Conservation (phyloP, 2,113 vertebrate genomes). For the Pithys albifrons region DNA sequence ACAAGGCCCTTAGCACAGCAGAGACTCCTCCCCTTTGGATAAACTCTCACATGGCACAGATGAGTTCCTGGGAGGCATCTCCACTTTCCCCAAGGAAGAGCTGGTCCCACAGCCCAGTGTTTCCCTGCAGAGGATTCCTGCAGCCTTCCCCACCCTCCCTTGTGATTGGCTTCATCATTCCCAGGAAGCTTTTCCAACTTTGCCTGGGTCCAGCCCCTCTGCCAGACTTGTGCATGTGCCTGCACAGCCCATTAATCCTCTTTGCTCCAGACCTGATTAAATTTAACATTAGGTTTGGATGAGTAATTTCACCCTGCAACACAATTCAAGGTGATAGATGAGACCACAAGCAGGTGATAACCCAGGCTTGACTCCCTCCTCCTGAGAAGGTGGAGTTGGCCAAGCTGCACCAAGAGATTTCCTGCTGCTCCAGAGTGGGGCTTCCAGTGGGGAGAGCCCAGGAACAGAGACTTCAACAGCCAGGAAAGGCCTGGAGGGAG, state of each 20-base stretch:
- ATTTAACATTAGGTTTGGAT: conserved; percentile 71
- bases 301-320: conserved; percentile 68
- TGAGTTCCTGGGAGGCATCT: not conserved
- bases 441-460: not conserved
- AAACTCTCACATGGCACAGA: not conserved
- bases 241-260: conserved; percentile 65
- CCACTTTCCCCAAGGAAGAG: not conserved
- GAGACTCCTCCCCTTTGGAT: not conserved
- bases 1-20: not conserved
- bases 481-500: not conserved
- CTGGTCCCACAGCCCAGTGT: not conserved
- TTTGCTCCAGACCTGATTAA: conserved; percentile 56
- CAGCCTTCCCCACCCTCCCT: not conserved
- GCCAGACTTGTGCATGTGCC: not conserved
- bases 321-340: conserved; percentile 70
- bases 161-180: not conserved
- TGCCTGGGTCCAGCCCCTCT: not conserved
- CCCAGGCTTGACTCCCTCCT: not conserved
- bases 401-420: not conserved
- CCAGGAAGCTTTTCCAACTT: conserved; percentile 3
- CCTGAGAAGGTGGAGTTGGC: not conserved
- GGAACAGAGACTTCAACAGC: not conserved
- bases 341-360: conserved; percentile 43
- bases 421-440: not conserved
- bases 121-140: not conserved